Percentiles rank a stretch among this genome's conserved stretches.
phyloP scores from a whole-genome alignment of 2,797 vertebrate genomes.

The Semotilus atromaculatus region DNA sequence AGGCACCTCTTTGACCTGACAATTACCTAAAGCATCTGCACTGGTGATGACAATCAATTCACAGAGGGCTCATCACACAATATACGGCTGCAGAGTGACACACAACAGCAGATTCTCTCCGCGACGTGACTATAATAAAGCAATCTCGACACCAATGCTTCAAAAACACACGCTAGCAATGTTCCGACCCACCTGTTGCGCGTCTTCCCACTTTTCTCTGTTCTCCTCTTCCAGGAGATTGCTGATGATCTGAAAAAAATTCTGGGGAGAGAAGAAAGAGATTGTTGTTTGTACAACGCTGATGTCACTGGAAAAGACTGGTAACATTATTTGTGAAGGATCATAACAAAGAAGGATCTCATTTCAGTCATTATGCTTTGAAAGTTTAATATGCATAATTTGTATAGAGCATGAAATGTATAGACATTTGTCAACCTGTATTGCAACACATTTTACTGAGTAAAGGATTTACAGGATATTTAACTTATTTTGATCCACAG shows the following conservation, averaged over 20 bases:
- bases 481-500: neutral
- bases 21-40: constrained; percentile 47
- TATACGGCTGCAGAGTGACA: constrained; percentile 23
- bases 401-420: neutral
- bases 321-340: neutral
- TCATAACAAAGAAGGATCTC: constrained; percentile 33
- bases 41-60: constrained; percentile 46
- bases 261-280: constrained; percentile 75
- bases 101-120: constrained; percentile 21
- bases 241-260: constrained; percentile 99
- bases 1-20: constrained; percentile 47
- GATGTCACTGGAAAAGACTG: neutral
- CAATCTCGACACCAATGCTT: constrained; percentile 10
- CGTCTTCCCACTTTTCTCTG: constrained; percentile 98
- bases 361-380: constrained; percentile 19
- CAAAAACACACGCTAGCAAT: neutral
- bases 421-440: neutral
- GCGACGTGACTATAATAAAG: constrained; percentile 31
- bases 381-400: neutral
- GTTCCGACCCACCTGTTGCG: constrained; percentile 89
- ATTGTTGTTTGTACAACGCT: neutral
- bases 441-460: neutral
- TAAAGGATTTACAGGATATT: neutral
- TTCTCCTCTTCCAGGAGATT: constrained; percentile 99
- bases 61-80: constrained; percentile 41